Base-by-base conservation (phyloP, 2,797 vertebrate species). In the Rhyacichthys aspro region DNA sequence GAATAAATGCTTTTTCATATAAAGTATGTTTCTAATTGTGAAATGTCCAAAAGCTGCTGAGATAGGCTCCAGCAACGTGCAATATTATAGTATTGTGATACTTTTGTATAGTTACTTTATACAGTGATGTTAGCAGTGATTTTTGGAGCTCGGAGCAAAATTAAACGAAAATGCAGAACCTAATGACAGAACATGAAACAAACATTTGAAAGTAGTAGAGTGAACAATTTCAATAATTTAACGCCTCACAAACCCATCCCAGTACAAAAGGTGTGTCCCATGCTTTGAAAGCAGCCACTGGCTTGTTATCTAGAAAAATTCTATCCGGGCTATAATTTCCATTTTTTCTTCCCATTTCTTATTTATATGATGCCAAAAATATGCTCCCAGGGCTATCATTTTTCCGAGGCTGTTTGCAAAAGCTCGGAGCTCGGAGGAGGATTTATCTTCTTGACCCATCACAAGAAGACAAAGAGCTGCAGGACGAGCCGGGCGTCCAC, bases 361-460 rank as follows among this genome's bases (percentile, higher is more conserved):
- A 78, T 86, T 88, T 80, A 81, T 85, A 81, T 73, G 79, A 78
- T 83, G 86, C 79, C 82, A 82, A 74, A 81, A 81, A 81, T 83
- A 74, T 79, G 68, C 82, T 90, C 84, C 81, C 85, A 86, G 85
- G 84, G 71, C 78, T 83, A 86, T 89, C 85, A 57, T 76, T 86
- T 86, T 83, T 80, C 83, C 55, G 58, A 68, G 62, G 65, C 73
- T 78, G 75, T 84, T 84, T 80, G 72, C 72, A 70, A 82, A 84
- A 83, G 65, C 41, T 8, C 55, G 76, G 69, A 75, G 72, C 62
- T 44, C 64, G 74, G 77, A 74, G n/a, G 23, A 28, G 76, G 74
- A 86, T 87, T 86, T 86, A 90, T 89, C 88, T 86, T 70, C 65
- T 79, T 84, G 81, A 87, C 78, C 83, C 79, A 81, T 88, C 78